Percentiles rank a stretch among this genome's conserved stretches.
Conservation (phyloP, 2,797 vertebrate genomes). For the Darevskia mixta region DNA sequence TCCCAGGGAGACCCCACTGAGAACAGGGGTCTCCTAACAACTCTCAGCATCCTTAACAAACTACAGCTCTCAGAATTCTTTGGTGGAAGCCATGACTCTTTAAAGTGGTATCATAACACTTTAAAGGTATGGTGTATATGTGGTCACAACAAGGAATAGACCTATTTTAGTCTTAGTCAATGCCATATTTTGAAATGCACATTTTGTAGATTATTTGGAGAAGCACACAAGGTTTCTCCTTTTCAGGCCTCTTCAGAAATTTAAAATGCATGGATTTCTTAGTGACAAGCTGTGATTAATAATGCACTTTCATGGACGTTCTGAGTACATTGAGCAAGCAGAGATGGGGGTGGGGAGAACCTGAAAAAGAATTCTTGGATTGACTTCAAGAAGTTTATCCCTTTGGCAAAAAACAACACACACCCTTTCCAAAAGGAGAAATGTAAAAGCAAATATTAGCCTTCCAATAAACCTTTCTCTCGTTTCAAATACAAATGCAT, state of each 20-base stretch:
- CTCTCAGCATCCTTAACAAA: too few relatives aligned
- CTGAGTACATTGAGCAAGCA: background rate
- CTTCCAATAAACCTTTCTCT: slow-evolving; percentile 41
- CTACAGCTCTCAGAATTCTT: too few relatives aligned
- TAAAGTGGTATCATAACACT: too few relatives aligned
- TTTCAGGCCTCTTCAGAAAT: background rate
- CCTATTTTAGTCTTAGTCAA: background rate
- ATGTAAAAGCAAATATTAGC: slow-evolving; percentile 43
- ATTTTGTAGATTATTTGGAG: background rate
- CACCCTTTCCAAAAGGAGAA: slow-evolving; percentile 17
- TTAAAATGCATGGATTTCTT: slow-evolving; percentile 9
- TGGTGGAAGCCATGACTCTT: too few relatives aligned
- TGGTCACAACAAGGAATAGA: background rate
- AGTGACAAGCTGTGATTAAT: slow-evolving; percentile 14
- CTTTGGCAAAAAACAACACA: slow-evolving; percentile 13
- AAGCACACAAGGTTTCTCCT: background rate
- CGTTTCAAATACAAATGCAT: slow-evolving; percentile 35
- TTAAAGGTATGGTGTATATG: too few relatives aligned
- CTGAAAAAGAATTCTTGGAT: slow-evolving; percentile 42
- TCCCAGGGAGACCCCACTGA: too few relatives aligned
- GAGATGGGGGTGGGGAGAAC: background rate
- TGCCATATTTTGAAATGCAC: background rate
- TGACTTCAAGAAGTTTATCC: slow-evolving; percentile 31
- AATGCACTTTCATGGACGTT: slow-evolving; percentile 20
- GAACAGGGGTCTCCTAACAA: too few relatives aligned